Evolutionary conservation across 2,113 vertebrate genomes (phyloP).

Genomic region (Hassar affinis): DNA sequence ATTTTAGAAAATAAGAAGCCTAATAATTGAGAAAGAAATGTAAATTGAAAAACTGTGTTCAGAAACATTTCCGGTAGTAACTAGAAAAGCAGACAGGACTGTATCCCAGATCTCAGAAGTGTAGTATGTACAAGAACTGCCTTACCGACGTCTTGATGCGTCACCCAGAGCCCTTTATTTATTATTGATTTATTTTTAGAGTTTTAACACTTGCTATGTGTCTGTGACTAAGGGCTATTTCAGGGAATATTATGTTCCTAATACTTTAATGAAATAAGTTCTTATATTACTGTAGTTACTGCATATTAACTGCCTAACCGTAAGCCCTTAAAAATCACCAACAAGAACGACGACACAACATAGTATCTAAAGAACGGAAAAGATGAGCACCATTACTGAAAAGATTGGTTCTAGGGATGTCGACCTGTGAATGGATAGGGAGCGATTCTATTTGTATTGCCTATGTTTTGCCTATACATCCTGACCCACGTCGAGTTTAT

Average conservation of each 20-base stretch:
- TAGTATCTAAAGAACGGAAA: neutral
- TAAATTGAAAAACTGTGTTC: neutral
- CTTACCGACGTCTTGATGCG: neutral
- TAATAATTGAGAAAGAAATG: neutral
- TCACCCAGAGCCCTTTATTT: neutral
- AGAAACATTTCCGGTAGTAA: neutral
- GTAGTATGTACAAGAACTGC: neutral
- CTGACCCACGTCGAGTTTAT: neutral
- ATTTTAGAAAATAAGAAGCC: neutral
- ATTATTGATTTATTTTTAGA: neutral
- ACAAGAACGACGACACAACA: neutral
- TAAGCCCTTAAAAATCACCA: neutral
- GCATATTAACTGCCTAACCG: neutral
- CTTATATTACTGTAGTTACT: neutral
- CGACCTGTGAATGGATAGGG: neutral
- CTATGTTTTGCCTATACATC: neutral
- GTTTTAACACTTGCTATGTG: neutral
- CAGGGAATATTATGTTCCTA: neutral
- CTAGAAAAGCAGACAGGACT: neutral
- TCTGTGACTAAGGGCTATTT: neutral
- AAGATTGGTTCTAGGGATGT: neutral
- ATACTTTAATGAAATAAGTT: neutral
- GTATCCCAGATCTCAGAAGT: neutral
- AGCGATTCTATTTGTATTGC: no score
- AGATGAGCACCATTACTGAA: slow-evolving; percentile 18